These are phyloP conservation scores for Paramacrobiotus metropolitanus DNA, from an alignment of 1,140 invertebrate genomes.

Conservation along the genomic window DNA sequence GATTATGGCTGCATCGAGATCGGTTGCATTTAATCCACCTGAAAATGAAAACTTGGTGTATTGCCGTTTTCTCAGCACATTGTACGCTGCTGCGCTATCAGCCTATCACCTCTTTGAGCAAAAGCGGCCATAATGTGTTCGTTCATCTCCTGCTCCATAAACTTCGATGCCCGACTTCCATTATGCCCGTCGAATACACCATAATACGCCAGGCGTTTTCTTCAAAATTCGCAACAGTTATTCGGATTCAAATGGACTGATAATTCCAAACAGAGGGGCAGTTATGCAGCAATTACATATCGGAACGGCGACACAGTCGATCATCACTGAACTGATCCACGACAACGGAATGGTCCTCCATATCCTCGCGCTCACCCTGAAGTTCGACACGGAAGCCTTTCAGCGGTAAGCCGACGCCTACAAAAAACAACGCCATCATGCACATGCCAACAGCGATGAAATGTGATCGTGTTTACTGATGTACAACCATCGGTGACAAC, in stretches of 20 bases:
- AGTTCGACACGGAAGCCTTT: conserved; percentile 16
- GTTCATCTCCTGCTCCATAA: too few relatives aligned
- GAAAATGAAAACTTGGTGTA: too few relatives aligned
- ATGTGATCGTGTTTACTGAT: too few relatives aligned
- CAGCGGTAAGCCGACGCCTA: background rate
- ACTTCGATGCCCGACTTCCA: conserved; percentile 25
- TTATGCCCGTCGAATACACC: conserved; percentile 29
- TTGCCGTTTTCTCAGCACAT: too few relatives aligned
- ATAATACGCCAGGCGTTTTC: conserved; percentile 20
- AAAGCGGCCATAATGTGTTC: too few relatives aligned
- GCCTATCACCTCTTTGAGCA: too few relatives aligned
- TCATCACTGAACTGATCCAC: conserved; percentile 18
- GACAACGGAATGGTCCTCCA: conserved; percentile 27
- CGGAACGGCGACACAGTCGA: conserved; percentile 15
- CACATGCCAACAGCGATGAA: too few relatives aligned
- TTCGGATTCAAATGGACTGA: too few relatives aligned
- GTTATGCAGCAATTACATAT: conserved; percentile 17
- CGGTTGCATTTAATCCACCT: conserved; percentile 9
- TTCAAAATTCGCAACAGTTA: too few relatives aligned
- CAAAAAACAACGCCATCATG: background rate
- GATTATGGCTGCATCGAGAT: conserved; percentile 25
- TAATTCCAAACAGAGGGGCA: too few relatives aligned
- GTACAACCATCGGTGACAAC: too few relatives aligned
- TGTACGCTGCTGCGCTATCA: too few relatives aligned
- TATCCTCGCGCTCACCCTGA: conserved; percentile 28